These are phyloP conservation scores for Habropoda laboriosa DNA, from an alignment of 1,140 invertebrate species.

Conservation along the genomic window DNA sequence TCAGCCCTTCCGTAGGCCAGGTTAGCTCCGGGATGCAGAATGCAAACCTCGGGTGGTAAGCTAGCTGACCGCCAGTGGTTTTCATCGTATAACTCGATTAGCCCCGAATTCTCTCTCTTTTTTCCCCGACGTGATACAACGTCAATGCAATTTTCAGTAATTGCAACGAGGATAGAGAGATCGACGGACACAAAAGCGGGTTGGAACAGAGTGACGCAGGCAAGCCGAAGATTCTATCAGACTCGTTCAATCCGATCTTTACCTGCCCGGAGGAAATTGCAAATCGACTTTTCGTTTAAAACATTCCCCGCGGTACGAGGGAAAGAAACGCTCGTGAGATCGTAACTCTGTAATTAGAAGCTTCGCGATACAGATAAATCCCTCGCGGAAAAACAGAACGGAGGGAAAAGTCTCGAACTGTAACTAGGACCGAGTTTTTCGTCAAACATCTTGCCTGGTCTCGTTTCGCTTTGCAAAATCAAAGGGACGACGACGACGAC, in stretches of 20 bases:
- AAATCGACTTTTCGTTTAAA: conserved; percentile 34
- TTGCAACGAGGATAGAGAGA: conserved; percentile 67
- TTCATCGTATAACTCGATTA: conserved; percentile 79
- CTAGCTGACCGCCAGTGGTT: conserved; percentile 77
- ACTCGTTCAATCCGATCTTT: conserved; percentile 60
- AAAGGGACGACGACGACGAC: too few species aligned
- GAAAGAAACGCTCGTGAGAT: neutral
- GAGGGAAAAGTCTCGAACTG: neutral
- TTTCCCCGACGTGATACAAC: conserved; percentile 75
- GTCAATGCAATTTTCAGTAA: conserved; percentile 77
- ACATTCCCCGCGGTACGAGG: neutral
- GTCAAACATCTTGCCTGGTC: too few species aligned
- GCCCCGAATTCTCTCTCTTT: conserved; percentile 69
- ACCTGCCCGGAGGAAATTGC: conserved; percentile 42
- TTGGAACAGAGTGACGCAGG: neutral
- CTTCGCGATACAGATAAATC: too few species aligned
- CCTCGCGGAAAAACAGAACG: neutral
- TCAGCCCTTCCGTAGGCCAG: conserved; percentile 61
- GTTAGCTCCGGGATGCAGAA: conserved; percentile 62
- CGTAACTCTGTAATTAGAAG: neutral
- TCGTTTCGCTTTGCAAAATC: neutral
- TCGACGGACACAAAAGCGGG: conserved; percentile 30
- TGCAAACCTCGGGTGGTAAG: conserved; percentile 70
- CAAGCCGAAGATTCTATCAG: conserved; percentile 51
- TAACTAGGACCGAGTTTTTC: too few species aligned